Conservation (phyloP, 2,113 vertebrate genomes). For the Oostethus manadensis region DNA sequence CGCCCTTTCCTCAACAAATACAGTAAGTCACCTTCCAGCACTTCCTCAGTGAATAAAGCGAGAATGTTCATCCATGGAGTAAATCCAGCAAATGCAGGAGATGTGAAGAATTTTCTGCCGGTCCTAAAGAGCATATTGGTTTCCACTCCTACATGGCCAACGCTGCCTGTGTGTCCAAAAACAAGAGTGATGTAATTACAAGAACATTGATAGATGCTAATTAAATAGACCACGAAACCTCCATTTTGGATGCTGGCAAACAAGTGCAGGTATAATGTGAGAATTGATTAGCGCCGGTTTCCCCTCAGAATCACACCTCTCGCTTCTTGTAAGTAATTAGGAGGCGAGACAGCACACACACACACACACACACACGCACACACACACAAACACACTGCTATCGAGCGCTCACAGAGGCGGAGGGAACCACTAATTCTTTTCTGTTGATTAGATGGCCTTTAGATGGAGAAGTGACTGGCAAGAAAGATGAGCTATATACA, state of each 20-base stretch:
- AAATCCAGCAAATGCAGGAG: not conserved
- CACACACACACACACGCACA: conserved; percentile 32
- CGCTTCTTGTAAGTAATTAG: conserved; percentile 55
- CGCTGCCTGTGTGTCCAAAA: not conserved
- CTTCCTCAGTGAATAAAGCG: not conserved
- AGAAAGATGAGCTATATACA: not conserved
- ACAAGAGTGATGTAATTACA: not conserved
- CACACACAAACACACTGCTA: conserved; percentile 42
- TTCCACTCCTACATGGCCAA: not conserved
- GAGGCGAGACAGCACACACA: conserved; percentile 37
- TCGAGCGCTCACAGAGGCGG: conserved; percentile 43
- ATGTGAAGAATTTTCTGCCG: not conserved
- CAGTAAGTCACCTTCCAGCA: not conserved
- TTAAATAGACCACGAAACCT: conserved; percentile 22
- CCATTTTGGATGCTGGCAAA: conserved; percentile 43
- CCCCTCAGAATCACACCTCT: conserved; percentile 48
- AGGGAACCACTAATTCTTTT: conserved; percentile 58
- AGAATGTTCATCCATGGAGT: not conserved
- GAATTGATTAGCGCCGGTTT: conserved; percentile 51
- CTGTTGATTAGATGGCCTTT: conserved; percentile 56
- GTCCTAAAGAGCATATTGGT: not conserved
- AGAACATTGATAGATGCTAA: conserved; percentile 14
- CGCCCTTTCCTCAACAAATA: conserved; percentile 12
- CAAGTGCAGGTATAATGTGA: conserved; percentile 39
- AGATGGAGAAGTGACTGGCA: conserved; percentile 27